Percentiles rank a stretch among this genome's conserved stretches.
phyloP scores from a whole-genome alignment of 2,113 vertebrate species.

The Trochalopteron elliotii region DNA sequence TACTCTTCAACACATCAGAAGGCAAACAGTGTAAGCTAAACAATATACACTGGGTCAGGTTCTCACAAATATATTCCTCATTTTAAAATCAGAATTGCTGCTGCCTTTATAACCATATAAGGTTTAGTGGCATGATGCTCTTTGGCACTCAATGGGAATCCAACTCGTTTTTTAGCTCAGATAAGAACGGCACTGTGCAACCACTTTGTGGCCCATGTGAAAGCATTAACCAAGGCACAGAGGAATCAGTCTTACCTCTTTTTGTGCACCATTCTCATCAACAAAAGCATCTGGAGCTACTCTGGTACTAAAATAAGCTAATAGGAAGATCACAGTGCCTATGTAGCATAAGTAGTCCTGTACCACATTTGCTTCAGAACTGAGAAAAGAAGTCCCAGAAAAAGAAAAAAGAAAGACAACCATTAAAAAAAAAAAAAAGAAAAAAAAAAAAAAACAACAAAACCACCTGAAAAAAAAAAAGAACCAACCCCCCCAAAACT shows the following conservation, averaged over 20 bases:
- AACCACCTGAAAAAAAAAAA: neutral
- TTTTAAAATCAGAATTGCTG: neutral
- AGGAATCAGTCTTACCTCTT: neutral
- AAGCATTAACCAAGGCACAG: neutral
- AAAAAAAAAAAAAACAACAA: too few relatives aligned
- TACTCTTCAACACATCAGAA: neutral
- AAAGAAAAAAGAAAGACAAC: neutral
- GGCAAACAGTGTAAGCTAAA: neutral
- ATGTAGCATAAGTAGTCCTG: neutral
- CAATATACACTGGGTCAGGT: neutral
- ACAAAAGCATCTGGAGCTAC: conserved; percentile 46
- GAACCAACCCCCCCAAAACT: fast-evolving
- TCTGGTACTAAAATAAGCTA: neutral
- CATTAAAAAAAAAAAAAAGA: too few relatives aligned
- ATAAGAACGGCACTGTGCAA: neutral
- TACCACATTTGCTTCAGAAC: neutral
- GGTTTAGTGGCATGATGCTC: neutral
- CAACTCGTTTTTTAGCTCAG: neutral
- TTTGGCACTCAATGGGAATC: neutral
- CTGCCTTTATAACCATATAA: neutral
- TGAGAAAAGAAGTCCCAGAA: neutral
- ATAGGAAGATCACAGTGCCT: neutral
- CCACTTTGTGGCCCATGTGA: neutral
- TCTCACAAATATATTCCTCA: neutral
- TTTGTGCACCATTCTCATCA: neutral